Evolutionary conservation across 2,113 vertebrate genomes (phyloP), one percentile per base, ranked within the genome.

Genomic region (Pelvicachromis taeniatus): DNA sequence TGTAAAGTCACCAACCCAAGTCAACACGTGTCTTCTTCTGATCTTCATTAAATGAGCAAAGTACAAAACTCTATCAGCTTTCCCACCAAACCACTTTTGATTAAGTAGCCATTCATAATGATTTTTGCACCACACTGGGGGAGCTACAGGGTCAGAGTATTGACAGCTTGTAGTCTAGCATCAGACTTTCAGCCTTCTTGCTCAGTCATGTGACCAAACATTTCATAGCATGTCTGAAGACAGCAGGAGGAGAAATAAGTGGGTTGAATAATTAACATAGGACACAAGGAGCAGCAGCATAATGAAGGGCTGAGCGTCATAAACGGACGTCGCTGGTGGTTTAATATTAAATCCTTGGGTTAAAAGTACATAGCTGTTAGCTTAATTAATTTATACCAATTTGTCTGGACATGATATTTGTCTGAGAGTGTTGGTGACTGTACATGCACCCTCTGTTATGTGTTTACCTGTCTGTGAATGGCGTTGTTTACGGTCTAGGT

Each of bases 181-280:
- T 68, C 85, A 61, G 19, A 73, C 35, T 10, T 40, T 45, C 4
- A 1, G 26, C 21, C 42, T 13, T 82, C 82, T 80, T 45, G 2
- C 40, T 58, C 78, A 35, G 40, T 21, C 33, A 16, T 79, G 78
- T 58, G 17, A 10, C 7, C n/a, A 61, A 8, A 87, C 75, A 7
- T 80, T 87, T 87, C 40, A 65, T 80, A 63, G 82, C 80, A 83
- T 68, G 42, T 90, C 70, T 77, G 61, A 77, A 33, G 45, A 84
- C 87, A 6, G 53, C 61, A 78, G 87, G 45, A 82, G 23, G 42
- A 78, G 53, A 88, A 77, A 35, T 26, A 58, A 78, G 61, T n/a
- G 26, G 70, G 38, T 85, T 88, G 48, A 92, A 93, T 91, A 89
- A 89, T 92, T 94, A 81, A 93, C 78, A 31, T 12, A 40, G 50